Conservation (phyloP, 2,113 vertebrate genomes). For the Eupsittula cactorum region DNA sequence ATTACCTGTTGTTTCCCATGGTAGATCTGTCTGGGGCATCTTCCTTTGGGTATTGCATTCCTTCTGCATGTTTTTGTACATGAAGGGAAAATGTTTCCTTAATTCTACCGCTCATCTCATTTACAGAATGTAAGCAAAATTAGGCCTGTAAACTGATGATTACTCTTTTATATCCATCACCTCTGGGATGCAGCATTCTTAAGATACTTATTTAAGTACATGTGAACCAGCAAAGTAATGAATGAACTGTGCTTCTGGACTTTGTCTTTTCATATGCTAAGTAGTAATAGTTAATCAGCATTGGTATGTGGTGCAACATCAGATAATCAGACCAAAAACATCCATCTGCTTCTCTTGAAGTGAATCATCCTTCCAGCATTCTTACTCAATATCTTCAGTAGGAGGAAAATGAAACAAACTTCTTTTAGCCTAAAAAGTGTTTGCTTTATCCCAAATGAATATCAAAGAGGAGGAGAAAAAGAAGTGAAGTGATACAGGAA, state of each 20-base stretch:
- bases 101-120: neutral
- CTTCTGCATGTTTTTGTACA: neutral
- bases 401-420: neutral
- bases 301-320: slow-evolving; percentile 33
- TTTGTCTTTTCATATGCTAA: slow-evolving; percentile 45
- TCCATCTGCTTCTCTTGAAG: slow-evolving; percentile 36
- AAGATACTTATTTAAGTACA: neutral
- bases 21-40: neutral
- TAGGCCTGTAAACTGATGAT: neutral
- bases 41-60: neutral
- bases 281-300: slow-evolving; percentile 33
- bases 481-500: neutral
- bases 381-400: neutral
- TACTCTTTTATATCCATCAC: neutral
- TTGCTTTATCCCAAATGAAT: neutral
- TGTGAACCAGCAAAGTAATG: neutral
- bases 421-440: neutral
- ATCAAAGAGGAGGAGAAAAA: neutral
- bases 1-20: neutral
- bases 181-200: neutral
- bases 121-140: neutral
- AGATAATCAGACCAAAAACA: slow-evolving; percentile 51
- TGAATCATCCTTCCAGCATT: neutral
- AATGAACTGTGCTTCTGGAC: slow-evolving; percentile 32
- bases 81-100: neutral